These are phyloP conservation scores for Heterocephalus glaber DNA, from an alignment of 2,113 vertebrate genomes.

Conservation along the genomic window DNA sequence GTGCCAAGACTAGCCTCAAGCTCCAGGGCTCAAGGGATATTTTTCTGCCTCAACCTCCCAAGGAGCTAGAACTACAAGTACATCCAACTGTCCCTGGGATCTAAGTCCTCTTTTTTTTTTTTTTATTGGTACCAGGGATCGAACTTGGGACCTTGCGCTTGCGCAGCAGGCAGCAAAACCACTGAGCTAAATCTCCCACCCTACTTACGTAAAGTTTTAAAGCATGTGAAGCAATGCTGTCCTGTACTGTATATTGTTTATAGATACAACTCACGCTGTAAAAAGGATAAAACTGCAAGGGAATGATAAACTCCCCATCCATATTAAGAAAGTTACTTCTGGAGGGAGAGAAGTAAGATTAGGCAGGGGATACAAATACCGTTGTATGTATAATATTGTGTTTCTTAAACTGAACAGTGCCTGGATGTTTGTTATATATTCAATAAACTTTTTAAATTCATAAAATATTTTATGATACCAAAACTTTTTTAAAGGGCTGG, in stretches of 20 bases:
- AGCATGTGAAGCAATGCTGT: neutral
- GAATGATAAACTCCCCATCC: neutral
- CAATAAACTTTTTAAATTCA: neutral
- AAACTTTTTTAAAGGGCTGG: neutral
- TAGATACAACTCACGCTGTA: neutral
- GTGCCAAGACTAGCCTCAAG: neutral
- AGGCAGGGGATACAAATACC: too few species aligned
- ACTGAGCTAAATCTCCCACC: too few species aligned
- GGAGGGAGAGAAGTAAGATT: neutral
- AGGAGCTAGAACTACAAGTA: neutral
- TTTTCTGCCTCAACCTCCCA: neutral
- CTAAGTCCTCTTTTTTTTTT: neutral
- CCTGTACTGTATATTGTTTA: neutral
- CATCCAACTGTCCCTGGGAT: neutral
- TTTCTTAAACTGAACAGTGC: neutral
- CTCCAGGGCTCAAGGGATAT: neutral
- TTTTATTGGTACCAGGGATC: too few species aligned
- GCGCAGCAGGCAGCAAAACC: too few species aligned
- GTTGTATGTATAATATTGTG: too few species aligned
- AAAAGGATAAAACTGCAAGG: constrained; percentile 27
- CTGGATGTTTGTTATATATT: neutral
- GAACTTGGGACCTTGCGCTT: too few species aligned
- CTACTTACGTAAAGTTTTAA: neutral
- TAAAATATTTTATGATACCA: neutral
- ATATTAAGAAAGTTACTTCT: neutral